phyloP scores from a whole-genome alignment of 2,888 invertebrate species.

The Selenia dentaria region DNA sequence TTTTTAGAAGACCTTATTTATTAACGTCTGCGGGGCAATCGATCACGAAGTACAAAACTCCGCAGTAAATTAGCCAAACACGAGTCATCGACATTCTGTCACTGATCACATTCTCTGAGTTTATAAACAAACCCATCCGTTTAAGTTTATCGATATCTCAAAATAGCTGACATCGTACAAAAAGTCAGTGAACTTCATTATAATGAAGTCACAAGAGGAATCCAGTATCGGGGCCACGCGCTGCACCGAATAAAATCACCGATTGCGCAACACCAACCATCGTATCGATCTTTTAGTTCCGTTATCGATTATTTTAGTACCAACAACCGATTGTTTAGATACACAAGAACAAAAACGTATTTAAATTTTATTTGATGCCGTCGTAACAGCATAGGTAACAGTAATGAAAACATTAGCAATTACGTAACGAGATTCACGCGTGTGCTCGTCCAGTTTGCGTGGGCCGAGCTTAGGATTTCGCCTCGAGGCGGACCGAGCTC shows the following conservation, averaged over 20 bases:
- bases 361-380: slow-evolving; percentile 29
- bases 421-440: slow-evolving; percentile 48
- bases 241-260: slow-evolving; percentile 63
- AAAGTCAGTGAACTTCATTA: slow-evolving; percentile 54
- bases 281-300: slow-evolving; percentile 61
- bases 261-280: slow-evolving; percentile 63
- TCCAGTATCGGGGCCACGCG: slow-evolving; percentile 57
- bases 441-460: slow-evolving; percentile 43
- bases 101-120: slow-evolving; percentile 24
- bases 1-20: not conserved
- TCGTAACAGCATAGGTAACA: slow-evolving; percentile 42
- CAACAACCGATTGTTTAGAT: slow-evolving; percentile 48
- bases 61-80: not conserved
- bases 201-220: slow-evolving; percentile 58
- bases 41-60: slow-evolving; percentile 4
- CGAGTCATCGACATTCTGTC: slow-evolving; percentile 15
- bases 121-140: slow-evolving; percentile 24
- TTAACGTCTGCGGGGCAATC: not conserved
- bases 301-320: slow-evolving; percentile 60
- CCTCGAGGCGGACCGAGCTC: slow-evolving; percentile 46
- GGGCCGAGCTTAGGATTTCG: slow-evolving; percentile 52
- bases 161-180: slow-evolving; percentile 45
- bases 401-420: slow-evolving; percentile 47
- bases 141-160: slow-evolving; percentile 35
- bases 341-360: slow-evolving; percentile 48